Evolutionary conservation across 2,113 vertebrate species (phyloP), one percentile per base, ranked within the genome.

Genomic region (Emydocephalus ijimae): DNA sequence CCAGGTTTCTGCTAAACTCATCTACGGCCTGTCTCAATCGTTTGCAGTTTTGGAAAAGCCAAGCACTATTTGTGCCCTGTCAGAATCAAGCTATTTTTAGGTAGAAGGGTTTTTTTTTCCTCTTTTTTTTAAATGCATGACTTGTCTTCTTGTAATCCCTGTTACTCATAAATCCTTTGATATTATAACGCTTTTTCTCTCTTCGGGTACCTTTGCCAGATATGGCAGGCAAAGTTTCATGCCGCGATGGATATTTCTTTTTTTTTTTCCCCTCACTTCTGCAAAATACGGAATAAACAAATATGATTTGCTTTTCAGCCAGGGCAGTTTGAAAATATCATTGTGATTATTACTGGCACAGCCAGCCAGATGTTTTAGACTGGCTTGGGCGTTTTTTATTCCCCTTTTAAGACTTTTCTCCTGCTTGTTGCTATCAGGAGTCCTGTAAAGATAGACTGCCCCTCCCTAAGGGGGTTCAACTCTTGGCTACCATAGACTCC

Each of bases 1-100:
- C 95, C 96, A 95, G 94, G 20, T 94, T 89, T 95, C 95, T 96
- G 96, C 34, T 95, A 95, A 96, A 97, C 4, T 88, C 94, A 95
- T 85, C 87, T 1, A 0, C 57, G 93, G 88, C 87, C 24, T 21
- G 2, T 39, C 89, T 0, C 1, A 85, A 89, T 59, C n/a, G 29
- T 91, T 89, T 26, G 43, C 23, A 48, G 87, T 92, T 5, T 5
- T 26, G 15, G 21, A 74, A 91, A 29, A 21, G 61, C 5, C 61
- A 54, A 74, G 10, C 1, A 48, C 24, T 86, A 91, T 89, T 93
- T 93, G 91, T 4, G 1, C 0, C 1, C 0, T 89, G 87, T 48
- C 89, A 85, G 90, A 94, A 3, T 89, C 52, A 45, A 34, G 34
- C 74, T 81, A 81, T 81, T 81, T 81, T 81, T 81, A 81, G 74